Conservation (phyloP, 2,888 invertebrate species). For the Tipula confusa region DNA sequence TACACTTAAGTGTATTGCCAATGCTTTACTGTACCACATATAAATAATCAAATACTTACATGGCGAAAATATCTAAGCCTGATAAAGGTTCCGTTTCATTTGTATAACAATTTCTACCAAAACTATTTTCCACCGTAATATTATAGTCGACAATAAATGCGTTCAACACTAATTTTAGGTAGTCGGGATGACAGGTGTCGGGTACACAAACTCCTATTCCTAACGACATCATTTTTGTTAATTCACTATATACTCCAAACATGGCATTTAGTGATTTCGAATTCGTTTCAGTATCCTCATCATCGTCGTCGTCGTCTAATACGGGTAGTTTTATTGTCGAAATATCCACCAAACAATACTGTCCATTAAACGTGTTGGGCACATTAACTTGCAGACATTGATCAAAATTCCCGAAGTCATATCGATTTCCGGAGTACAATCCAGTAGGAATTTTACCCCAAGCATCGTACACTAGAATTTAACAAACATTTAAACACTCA, state of each 20-base stretch:
- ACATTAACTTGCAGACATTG: conserved; percentile 42
- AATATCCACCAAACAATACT: conserved; percentile 39
- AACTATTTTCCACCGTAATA: not conserved
- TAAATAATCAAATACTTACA: not conserved
- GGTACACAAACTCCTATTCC: conserved; percentile 41
- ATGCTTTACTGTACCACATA: too few species aligned
- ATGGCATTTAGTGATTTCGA: not conserved
- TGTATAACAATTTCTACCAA: not conserved
- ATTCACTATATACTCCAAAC: not conserved
- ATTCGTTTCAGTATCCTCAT: not conserved
- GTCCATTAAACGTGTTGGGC: conserved; percentile 36
- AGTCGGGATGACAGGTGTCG: conserved; percentile 41
- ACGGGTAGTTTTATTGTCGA: too few species aligned
- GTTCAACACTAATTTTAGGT: conserved; percentile 30
- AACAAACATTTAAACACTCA: not conserved
- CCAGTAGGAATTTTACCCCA: conserved; percentile 43
- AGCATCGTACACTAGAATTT: conserved; percentile 42
- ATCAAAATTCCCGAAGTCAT: conserved; percentile 42
- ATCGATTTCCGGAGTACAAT: conserved; percentile 39
- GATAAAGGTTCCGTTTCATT: not conserved
- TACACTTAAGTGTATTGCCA: not conserved
- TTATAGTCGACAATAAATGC: not conserved
- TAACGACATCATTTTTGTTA: not conserved
- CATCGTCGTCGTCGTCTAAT: too few species aligned
- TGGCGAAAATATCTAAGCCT: not conserved